A percentile compares a stretch with the other conserved stretches of the same genome.
phyloP scores from a whole-genome alignment of 2,888 invertebrate species.

The Polyommatus iphigenia region DNA sequence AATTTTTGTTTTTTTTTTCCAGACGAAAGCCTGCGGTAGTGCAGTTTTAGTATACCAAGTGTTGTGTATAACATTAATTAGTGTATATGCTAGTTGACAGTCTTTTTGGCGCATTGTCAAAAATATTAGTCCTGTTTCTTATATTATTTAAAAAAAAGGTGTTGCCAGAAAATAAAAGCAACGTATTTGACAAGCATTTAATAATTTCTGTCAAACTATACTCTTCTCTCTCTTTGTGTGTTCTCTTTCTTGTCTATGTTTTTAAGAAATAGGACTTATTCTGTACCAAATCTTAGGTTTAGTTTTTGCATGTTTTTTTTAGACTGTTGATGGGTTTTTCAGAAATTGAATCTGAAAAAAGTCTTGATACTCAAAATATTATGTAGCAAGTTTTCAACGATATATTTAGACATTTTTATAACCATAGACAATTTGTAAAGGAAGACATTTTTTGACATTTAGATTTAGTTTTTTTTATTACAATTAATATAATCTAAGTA shows the following conservation, averaged over 20 bases:
- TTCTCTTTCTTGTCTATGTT: neutral
- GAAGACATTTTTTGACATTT: slow-evolving; percentile 1
- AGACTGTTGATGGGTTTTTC: neutral
- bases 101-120: slow-evolving; percentile 66
- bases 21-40: slow-evolving; percentile 56
- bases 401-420: neutral
- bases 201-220: neutral
- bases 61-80: slow-evolving; percentile 59
- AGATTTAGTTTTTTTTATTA: neutral
- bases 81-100: slow-evolving; percentile 51
- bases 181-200: slow-evolving; percentile 11
- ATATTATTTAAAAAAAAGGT: neutral
- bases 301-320: neutral
- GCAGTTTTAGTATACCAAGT: slow-evolving; percentile 55
- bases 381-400: neutral
- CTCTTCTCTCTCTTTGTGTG: neutral
- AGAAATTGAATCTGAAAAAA: neutral
- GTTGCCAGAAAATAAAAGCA: neutral
- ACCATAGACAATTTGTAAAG: slow-evolving; percentile 12
- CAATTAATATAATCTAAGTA: neutral
- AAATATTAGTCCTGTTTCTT: slow-evolving; percentile 26
- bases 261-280: neutral
- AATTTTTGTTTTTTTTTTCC: slow-evolving; percentile 40
- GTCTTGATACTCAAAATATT: slow-evolving; percentile 17
- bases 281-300: neutral